A percentile compares a stretch with the other conserved stretches of the same genome.
These are phyloP conservation scores for Camponotus floridanus DNA, from an alignment of 1,140 invertebrate genomes.

Conservation along the genomic window DNA sequence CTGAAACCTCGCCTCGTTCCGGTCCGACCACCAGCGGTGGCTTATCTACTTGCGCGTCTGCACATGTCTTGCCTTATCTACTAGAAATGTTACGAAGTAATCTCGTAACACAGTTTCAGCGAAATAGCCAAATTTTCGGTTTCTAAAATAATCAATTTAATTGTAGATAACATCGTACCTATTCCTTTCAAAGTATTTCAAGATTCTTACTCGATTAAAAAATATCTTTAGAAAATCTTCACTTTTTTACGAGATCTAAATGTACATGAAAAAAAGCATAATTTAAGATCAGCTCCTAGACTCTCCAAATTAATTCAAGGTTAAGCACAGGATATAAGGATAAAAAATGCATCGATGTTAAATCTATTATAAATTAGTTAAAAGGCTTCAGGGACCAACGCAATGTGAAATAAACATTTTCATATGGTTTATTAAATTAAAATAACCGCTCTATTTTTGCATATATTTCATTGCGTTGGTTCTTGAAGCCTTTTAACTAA, in stretches of 20 bases:
- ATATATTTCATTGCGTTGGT: too few relatives aligned
- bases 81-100: conserved; percentile 13
- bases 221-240: neutral
- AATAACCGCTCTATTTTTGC: too few relatives aligned
- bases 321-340: neutral
- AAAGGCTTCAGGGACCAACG: too few relatives aligned
- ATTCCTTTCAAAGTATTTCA: neutral
- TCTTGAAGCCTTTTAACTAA: too few relatives aligned
- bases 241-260: neutral
- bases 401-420: too few relatives aligned
- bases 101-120: neutral
- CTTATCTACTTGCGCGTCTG: conserved; percentile 48
- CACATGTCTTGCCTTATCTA: conserved; percentile 11
- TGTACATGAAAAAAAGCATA: neutral
- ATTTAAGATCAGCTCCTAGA: neutral
- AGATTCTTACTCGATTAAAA: neutral
- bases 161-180: neutral
- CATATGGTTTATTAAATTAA: too few relatives aligned
- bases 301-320: neutral
- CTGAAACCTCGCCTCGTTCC: conserved; percentile 9
- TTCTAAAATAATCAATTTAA: neutral
- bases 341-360: neutral
- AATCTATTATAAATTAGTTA: neutral
- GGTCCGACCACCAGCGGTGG: conserved; percentile 5
- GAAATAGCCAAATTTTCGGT: neutral